Evolutionary conservation across 2,113 vertebrate species (phyloP), one percentile per base, ranked within the genome.

Genomic region (Odobenus rosmarus): DNA sequence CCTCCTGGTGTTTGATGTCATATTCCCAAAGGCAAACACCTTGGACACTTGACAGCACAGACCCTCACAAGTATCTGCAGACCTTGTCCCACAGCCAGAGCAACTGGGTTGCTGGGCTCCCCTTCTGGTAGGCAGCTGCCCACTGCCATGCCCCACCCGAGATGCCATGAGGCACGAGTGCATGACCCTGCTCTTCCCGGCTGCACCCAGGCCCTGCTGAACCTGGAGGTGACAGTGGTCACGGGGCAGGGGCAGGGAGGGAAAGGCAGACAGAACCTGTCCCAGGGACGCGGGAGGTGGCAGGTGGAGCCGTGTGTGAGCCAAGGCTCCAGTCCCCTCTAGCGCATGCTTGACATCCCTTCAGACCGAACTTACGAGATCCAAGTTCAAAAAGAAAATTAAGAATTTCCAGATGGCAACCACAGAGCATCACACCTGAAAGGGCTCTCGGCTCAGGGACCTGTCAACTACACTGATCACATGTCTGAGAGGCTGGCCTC

Each of bases 341-440:
- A 36, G 26, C 18, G 23, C 13, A 46, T 9, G 24, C 28, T 71
- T 42, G 33, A 61, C 0, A 7, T 74, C 71, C 19, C 76, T 79
- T 59, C 33, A 74, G n/a, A 57, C 16, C 64, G 39, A n/a, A 85
- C 18, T 90, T 49, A n/a, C 21, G 31, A 94, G 90, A 85, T 16
- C 53, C 61, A 87, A 36, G 61, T 33, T 61, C 69, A 69, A 57
- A 95, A 46, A 33, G 57, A 87, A 87, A 87, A 74, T 49, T 24
- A 79, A 61, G 36, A 80, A 79, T 76, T 72, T 76, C 18, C 55
- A 81, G 49, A 53, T 7, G 8, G 79, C 36, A 61, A 12, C 55
- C 15, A 28, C 26, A 72, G 92, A 80, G 59, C 51, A 67, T 59
- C 23, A n/a, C 62, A 16, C 23, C 26, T 13, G 49, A 55, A 15